A percentile compares a stretch with the other conserved stretches of the same genome.
phyloP scores from a whole-genome alignment of 1,140 invertebrate species.

The Zaprionus lachaisei region DNA sequence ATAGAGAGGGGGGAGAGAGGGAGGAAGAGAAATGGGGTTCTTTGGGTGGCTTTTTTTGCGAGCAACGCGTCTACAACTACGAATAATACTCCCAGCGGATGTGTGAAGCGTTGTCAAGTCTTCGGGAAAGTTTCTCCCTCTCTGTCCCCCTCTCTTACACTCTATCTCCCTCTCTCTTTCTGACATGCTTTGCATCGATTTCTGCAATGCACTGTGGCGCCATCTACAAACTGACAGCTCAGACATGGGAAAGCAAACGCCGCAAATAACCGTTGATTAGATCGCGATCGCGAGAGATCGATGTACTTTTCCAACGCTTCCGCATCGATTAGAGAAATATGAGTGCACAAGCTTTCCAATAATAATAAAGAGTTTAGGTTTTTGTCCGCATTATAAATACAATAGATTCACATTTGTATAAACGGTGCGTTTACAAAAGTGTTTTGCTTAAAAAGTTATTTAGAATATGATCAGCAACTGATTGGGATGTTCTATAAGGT shows the following conservation, averaged over 20 bases:
- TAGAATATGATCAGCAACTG: no score
- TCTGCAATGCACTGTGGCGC: slow-evolving; percentile 16
- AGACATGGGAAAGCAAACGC: slow-evolving; percentile 21
- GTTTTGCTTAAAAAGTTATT: no score
- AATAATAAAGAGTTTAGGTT: neutral
- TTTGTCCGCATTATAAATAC: neutral
- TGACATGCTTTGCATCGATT: slow-evolving; percentile 18
- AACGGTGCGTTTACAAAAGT: no score
- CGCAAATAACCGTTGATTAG: neutral
- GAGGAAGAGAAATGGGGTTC: slow-evolving; percentile 51
- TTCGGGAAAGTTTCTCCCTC: slow-evolving; percentile 24
- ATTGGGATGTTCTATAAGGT: no score
- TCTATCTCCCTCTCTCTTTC: neutral
- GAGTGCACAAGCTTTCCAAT: slow-evolving; percentile 3
- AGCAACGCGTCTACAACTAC: neutral
- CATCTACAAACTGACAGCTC: neutral
- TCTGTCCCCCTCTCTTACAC: slow-evolving; percentile 2
- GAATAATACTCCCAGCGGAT: slow-evolving; percentile 55
- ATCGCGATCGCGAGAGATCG: slow-evolving; percentile 5
- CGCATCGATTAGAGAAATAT: slow-evolving; percentile 3
- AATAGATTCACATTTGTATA: no score
- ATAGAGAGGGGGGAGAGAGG: slow-evolving; percentile 6
- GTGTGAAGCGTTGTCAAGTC: slow-evolving; percentile 62
- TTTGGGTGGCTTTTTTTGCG: slow-evolving; percentile 24
- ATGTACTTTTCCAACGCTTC: neutral